Evolutionary conservation across 1,140 invertebrate species (phyloP), one percentile per base, ranked within the genome.

Genomic region (Macrostomum lignano): DNA sequence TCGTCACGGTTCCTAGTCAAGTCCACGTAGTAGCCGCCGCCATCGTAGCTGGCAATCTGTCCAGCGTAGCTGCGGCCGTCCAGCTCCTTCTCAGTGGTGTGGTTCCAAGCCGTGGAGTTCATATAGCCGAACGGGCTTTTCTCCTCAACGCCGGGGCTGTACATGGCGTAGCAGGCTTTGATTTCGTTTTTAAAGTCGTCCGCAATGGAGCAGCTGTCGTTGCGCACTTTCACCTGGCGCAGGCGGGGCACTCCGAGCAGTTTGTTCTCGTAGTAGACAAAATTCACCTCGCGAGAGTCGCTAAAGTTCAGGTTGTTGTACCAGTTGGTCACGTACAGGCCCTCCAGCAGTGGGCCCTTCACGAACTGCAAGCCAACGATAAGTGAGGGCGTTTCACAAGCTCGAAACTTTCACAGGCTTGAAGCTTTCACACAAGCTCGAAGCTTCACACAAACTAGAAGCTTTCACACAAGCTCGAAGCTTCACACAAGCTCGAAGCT

Each of bases 231-330:
- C 2, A 72, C 42, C 48, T 70, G 67, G 41, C 70, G 45, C 7
- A 71, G 37, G 35, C 68, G 52, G 2, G 69, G 67, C 3, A 67
- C 55, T 10, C 69, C 69, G 2, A 72, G 49, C 7, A 72, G 43
- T 38, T 63, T 60, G 48, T 71, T 72, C 45, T 70, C 68, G 40
- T 66, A 68, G 42, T 52, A 60, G 28, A 71, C 62, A 38, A 63
- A 66, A 15, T 60, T 52, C 13, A 46, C 41, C 37, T 62, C 58
- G 13, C 56, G 48, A 11, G 20, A 21, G 13, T 41, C 38, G 0
- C 56, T 42, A 0, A 53, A 38, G 13, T 47, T 37, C 2, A 51
- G 39, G 17, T 53, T 49, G 42, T 61, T 61, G 44, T 67, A 68
- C 57, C 60, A 67, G 30, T 58, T 60, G 36, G 70, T 65, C 64